phyloP scores from a whole-genome alignment of 2,113 vertebrate species.

The Myotis yumanensis region DNA sequence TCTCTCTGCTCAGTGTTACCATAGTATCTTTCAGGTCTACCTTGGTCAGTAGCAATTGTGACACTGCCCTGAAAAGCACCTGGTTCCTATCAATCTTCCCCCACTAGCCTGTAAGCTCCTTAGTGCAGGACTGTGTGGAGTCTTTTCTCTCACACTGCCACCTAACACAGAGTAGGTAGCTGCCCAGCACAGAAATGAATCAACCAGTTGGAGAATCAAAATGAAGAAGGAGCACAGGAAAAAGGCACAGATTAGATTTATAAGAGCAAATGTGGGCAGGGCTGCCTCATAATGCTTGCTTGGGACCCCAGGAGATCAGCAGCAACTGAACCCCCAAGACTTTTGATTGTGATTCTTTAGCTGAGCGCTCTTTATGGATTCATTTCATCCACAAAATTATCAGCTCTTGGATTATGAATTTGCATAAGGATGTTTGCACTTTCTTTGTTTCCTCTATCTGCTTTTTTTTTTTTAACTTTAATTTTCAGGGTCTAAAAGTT shows the following conservation, averaged over 20 bases:
- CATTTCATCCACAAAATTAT: neutral
- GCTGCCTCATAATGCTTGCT: neutral
- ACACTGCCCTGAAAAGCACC: neutral
- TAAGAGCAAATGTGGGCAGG: neutral
- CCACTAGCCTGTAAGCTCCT: neutral
- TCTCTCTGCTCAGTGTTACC: neutral
- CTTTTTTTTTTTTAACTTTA: neutral
- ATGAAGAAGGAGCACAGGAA: neutral
- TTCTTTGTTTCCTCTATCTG: neutral
- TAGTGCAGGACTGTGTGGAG: neutral
- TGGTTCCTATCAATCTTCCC: neutral
- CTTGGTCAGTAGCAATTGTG: neutral
- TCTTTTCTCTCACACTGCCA: neutral
- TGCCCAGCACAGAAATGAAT: neutral
- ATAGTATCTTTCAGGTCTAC: neutral
- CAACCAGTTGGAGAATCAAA: neutral
- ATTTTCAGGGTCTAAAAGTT: slow-evolving; percentile 3
- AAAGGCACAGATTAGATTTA: neutral
- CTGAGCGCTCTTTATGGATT: neutral
- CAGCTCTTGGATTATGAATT: neutral
- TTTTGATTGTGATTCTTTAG: neutral
- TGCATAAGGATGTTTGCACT: neutral
- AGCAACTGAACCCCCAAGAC: neutral
- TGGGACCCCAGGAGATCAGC: neutral
- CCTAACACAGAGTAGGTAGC: neutral